Conservation (phyloP, 1,140 invertebrate genomes). For the Drosophila sturtevanti region DNA sequence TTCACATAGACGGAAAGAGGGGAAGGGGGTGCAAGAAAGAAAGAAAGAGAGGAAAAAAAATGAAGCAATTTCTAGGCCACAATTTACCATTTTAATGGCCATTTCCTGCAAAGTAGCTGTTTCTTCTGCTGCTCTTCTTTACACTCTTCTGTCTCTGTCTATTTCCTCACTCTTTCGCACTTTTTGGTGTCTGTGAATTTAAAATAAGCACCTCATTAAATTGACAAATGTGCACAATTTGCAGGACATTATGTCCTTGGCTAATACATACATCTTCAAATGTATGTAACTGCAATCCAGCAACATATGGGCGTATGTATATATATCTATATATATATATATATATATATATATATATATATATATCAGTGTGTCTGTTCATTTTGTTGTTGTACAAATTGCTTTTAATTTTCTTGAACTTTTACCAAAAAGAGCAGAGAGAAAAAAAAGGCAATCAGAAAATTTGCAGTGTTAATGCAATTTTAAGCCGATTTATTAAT, state of each 20-base stretch:
- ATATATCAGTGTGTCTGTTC: constrained; percentile 25
- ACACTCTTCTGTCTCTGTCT: background rate
- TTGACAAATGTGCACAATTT: constrained; percentile 80
- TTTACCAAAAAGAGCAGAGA: constrained; percentile 26
- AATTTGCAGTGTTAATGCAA: constrained; percentile 74
- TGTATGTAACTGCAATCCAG: too few species aligned
- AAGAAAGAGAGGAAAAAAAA: constrained; percentile 27
- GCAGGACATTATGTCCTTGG: constrained; percentile 71
- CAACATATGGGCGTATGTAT: too few species aligned
- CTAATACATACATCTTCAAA: constrained; percentile 55
- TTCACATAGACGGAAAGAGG: too few species aligned
- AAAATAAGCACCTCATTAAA: constrained; percentile 82
- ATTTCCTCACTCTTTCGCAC: background rate
- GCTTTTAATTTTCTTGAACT: constrained; percentile 52
- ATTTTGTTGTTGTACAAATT: constrained; percentile 47
- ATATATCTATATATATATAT: too few species aligned
- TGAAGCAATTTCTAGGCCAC: constrained; percentile 69
- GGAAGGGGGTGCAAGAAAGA: background rate
- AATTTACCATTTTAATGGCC: constrained; percentile 76
- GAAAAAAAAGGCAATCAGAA: constrained; percentile 32
- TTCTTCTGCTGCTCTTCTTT: background rate
- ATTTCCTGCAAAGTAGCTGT: constrained; percentile 21
- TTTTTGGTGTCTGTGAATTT: constrained; percentile 71
- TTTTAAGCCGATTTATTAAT: constrained; percentile 80
- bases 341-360: too few species aligned